phyloP scores from a whole-genome alignment of 1,140 invertebrate genomes.

The Drosophila bocqueti region DNA sequence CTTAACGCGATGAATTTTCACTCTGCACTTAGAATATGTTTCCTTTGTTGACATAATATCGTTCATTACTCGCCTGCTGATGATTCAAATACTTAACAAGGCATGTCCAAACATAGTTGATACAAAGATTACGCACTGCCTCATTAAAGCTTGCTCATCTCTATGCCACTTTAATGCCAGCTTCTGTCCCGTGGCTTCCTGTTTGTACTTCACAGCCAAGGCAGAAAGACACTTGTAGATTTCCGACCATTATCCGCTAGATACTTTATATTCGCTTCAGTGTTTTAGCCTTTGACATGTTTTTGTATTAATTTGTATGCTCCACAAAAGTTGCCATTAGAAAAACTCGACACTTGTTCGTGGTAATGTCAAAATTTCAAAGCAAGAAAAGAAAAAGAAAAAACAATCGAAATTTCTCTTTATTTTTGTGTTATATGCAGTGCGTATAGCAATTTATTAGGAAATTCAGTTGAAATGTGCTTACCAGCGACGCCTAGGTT shows the following conservation, averaged over 20 bases:
- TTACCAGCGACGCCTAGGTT: slow-evolving; percentile 80
- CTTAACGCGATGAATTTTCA: background rate
- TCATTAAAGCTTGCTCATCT: background rate
- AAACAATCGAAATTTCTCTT: slow-evolving; percentile 69
- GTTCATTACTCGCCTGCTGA: background rate
- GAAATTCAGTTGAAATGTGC: slow-evolving; percentile 85
- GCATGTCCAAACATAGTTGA: background rate
- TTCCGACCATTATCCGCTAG: background rate
- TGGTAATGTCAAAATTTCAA: slow-evolving; percentile 31
- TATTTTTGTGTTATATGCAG: slow-evolving; percentile 69
- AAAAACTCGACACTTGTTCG: slow-evolving; percentile 43
- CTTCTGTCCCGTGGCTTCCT: slow-evolving; percentile 10
- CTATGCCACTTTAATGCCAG: background rate
- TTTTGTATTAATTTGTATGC: slow-evolving; percentile 8
- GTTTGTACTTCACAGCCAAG: slow-evolving; percentile 42
- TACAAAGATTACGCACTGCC: background rate
- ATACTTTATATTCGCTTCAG: background rate
- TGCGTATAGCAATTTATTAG: slow-evolving; percentile 84
- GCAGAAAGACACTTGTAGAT: slow-evolving; percentile 17
- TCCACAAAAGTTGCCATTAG: slow-evolving; percentile 9
- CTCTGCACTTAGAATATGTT: background rate
- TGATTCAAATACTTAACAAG: background rate
- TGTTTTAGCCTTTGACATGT: slow-evolving; percentile 7
- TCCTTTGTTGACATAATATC: slow-evolving; percentile 1
- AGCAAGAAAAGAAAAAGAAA: slow-evolving; percentile 31